Percentiles rank a stretch among this genome's conserved stretches.
phyloP scores from a whole-genome alignment of 2,888 invertebrate species.

The Druceiella hillmani region DNA sequence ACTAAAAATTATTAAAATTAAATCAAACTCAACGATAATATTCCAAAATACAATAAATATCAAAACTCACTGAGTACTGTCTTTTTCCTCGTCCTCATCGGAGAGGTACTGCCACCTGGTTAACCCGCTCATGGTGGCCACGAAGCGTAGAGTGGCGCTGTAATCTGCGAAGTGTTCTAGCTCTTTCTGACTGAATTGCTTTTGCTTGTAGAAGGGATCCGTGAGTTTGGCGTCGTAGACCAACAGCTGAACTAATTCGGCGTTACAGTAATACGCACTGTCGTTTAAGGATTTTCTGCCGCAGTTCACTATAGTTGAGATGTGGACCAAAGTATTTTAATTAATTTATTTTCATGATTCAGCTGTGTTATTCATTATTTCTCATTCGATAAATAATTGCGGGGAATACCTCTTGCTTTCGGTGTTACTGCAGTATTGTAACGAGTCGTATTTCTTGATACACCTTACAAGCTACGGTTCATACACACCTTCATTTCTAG shows the following conservation, averaged over 20 bases:
- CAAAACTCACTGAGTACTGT: slow-evolving; percentile 31
- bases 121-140: slow-evolving; percentile 84
- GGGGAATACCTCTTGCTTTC: too few species aligned
- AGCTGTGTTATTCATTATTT: slow-evolving; percentile 31
- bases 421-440: too few species aligned
- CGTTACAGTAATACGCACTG: slow-evolving; percentile 79
- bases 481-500: too few species aligned
- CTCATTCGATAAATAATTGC: too few species aligned
- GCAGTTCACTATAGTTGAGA: too few species aligned
- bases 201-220: slow-evolving; percentile 52
- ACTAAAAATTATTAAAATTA: too few species aligned
- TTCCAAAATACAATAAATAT: too few species aligned
- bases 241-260: slow-evolving; percentile 75
- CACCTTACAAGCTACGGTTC: too few species aligned
- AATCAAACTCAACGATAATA: too few species aligned
- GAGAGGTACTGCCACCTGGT: slow-evolving; percentile 80
- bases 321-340: background rate
- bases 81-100: slow-evolving; percentile 52
- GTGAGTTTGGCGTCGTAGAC: slow-evolving; percentile 81
- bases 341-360: background rate
- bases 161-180: slow-evolving; percentile 57
- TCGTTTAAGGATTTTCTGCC: too few species aligned
- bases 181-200: slow-evolving; percentile 49
- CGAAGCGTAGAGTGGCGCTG: slow-evolving; percentile 72
- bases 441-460: too few species aligned